phyloP scores from a whole-genome alignment of 2,113 vertebrate genomes.

The Pyxicephalus adspersus region DNA sequence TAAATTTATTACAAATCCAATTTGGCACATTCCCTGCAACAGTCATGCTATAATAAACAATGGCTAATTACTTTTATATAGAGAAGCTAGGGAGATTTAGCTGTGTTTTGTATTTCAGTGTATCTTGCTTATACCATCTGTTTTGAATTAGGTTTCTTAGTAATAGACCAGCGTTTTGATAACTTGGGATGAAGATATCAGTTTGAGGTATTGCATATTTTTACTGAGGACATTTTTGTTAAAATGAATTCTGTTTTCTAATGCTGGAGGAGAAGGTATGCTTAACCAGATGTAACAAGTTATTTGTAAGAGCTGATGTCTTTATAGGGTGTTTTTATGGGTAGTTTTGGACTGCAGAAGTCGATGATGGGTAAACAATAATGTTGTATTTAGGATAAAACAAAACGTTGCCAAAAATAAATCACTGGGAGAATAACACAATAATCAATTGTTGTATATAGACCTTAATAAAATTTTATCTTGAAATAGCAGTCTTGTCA shows the following conservation, averaged over 20 bases:
- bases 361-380: too few species aligned
- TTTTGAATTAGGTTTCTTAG: constrained; percentile 30
- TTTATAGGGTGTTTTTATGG: too few species aligned
- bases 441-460: too few species aligned
- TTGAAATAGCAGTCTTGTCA: too few species aligned
- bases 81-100: constrained; percentile 34
- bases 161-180: constrained; percentile 6
- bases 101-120: constrained; percentile 38
- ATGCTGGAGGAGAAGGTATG: too few species aligned
- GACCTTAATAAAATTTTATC: too few species aligned
- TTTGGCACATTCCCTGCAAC: background rate
- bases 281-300: too few species aligned
- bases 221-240: background rate
- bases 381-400: too few species aligned
- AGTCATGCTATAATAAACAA: constrained; percentile 49
- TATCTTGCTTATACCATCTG: constrained; percentile 46
- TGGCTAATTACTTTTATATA: constrained; percentile 46
- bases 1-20: constrained; percentile 27
- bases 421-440: too few species aligned
- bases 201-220: background rate
- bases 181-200: constrained; percentile 21
- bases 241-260: background rate
- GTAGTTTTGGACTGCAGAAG: too few species aligned
- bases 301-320: too few species aligned
- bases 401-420: too few species aligned